Evolutionary conservation across 2,113 vertebrate species (phyloP), one percentile per base, ranked within the genome.

Genomic region (Psittacula cyanocephala): DNA sequence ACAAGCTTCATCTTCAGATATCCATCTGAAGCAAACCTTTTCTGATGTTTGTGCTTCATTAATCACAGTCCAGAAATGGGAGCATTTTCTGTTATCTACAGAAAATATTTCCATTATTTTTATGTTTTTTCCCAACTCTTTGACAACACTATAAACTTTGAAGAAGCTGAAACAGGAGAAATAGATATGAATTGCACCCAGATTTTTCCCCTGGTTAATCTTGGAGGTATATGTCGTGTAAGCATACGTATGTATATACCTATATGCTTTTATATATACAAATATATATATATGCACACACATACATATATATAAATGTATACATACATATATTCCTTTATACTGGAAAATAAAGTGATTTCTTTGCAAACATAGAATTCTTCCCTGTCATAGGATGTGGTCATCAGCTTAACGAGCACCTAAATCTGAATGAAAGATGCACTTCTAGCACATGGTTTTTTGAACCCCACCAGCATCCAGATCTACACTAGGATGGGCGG

Each of bases 71-170:
- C 15, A 74, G 49, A 92, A 60, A 47, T 2, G n/a, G 28, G 10
- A 72, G 11, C 11, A 57, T 22, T 72, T 68, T 69, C 8, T 81
- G 13, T 41, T 63, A 35, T 28, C 37, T 57, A n/a, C 23, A 62
- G 72, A 68, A 88, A 91, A 55, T 88, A 68, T 59, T 81, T 91
- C 17, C 19, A 10, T 68, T 86, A 17, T 4, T 77, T 33, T 52
- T 44, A 18, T 6, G 3, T 3, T 70, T 81, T 41, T 13, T 6
- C 9, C 13, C 1, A 3, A 11, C 1, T 55, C 47, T 62, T 64
- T 24, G 41, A 10, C 37, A 55, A 31, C 3, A 35, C 2, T 46
- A 7, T 29, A 44, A 63, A 2, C 4, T 60, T n/a, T 35, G 33
- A 74, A 72, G 8, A 43, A 79, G 3, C 9, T 68, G 62, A 88